phyloP scores from a whole-genome alignment of 2,888 invertebrate genomes.

The Pegoplata infirma region DNA sequence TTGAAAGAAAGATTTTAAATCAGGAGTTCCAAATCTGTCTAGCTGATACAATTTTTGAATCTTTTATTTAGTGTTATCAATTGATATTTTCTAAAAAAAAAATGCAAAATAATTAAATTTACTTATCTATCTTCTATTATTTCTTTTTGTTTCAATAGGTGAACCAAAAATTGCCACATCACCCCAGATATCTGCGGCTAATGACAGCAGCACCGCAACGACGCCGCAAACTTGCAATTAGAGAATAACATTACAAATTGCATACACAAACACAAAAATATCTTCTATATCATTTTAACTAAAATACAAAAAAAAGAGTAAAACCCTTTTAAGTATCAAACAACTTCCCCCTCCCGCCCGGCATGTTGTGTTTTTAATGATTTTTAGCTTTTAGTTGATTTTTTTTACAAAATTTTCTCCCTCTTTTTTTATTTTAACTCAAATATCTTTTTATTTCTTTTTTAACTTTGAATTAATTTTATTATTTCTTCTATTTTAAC shows the following conservation, averaged over 20 bases:
- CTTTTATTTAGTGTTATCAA: too few relatives aligned
- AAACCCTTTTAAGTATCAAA: constrained; percentile 36
- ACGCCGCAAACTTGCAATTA: constrained; percentile 76
- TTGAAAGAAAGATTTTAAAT: too few relatives aligned
- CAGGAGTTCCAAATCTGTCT: too few relatives aligned
- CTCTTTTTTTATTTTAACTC: background rate
- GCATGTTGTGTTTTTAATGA: constrained; percentile 61
- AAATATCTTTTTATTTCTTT: constrained; percentile 40
- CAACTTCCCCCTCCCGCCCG: constrained; percentile 57
- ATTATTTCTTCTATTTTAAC: constrained; percentile 12
- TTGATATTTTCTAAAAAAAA: background rate
- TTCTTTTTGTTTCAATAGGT: constrained; percentile 66
- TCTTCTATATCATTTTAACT: constrained; percentile 48
- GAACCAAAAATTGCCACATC: constrained; percentile 76
- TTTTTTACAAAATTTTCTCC: constrained; percentile 21
- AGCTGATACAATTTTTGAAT: too few relatives aligned
- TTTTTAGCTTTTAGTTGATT: constrained; percentile 49
- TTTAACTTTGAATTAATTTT: constrained; percentile 32
- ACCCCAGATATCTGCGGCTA: constrained; percentile 67
- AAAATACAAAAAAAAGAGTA: constrained; percentile 29
- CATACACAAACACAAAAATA: constrained; percentile 36
- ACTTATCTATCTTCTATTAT: too few relatives aligned
- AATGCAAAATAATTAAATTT: background rate
- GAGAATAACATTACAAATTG: constrained; percentile 37
- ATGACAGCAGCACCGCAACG: constrained; percentile 67